Base-by-base conservation (phyloP, 1,140 invertebrate species). In the Octopus sinensis region DNA sequence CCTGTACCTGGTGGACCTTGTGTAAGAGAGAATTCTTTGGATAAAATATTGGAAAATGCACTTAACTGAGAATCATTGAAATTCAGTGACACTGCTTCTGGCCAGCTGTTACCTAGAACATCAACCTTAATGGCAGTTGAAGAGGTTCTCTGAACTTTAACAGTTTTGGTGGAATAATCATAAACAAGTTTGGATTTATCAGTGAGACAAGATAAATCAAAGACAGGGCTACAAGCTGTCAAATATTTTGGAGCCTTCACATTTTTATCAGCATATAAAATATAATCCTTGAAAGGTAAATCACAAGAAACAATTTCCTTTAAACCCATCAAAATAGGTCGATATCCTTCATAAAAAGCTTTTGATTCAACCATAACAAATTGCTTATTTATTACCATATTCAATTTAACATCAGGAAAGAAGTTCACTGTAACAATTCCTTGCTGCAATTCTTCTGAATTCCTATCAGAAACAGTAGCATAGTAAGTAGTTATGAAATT, bases 401-500 rank as follows among this genome's bases (percentile, higher is more conserved):
- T 76, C 52, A 81, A 78, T 9, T 85, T 78, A 1, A 79, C 23
- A 6, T 77, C 76, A 53, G 84, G 81, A 80, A 86, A 62, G 87
- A 91, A 90, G 93, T 92, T 88, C 9, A 89, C 82, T 79, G 87
- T 83, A 13, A 90, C 43, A 5, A 85, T 79, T 75, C 89, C 89
- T 12, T 85, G 80, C 68, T 80, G 73, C 9, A 90, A 79, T 2
- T 86, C 80, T 52, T 85, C 78, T 51, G 88, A 54, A 68, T 94
- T 91, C 75, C 93, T 90, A 53, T 94, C 91, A 6, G 91, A 86
- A 43, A 96, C 93, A 2, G 92, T 93, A 23, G 93, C 95, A 84
- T 95, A 93, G 56, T 94, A 88, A 54, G 95, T 90, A 54, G 92
- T 92, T 53, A 92, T 88, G 88, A 95, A 96, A 77, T 94, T 91